These are phyloP conservation scores for Plagiodera versicolora DNA, from an alignment of 2,888 invertebrate genomes.

Conservation along the genomic window DNA sequence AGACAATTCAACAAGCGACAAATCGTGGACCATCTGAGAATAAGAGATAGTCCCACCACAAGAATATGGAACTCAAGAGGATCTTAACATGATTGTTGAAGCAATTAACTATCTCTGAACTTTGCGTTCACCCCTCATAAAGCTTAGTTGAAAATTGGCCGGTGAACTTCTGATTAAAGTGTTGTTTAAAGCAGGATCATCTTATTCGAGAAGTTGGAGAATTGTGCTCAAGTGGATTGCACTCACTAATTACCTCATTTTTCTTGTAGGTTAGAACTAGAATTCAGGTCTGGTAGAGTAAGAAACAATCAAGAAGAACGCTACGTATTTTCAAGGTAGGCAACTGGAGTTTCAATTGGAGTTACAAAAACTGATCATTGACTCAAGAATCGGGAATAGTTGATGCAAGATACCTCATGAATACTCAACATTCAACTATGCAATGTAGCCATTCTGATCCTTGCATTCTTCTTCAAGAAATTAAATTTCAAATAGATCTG, in stretches of 20 bases:
- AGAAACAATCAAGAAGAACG: neutral
- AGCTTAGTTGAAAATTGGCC: slow-evolving; percentile 21
- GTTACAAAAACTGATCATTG: too few species aligned
- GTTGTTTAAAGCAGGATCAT: neutral
- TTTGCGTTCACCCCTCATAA: slow-evolving; percentile 28
- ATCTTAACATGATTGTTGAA: slow-evolving; percentile 19
- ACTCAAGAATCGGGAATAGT: too few species aligned
- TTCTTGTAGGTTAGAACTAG: neutral
- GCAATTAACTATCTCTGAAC: slow-evolving; percentile 14
- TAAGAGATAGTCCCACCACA: slow-evolving; percentile 17
- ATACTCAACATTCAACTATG: too few species aligned
- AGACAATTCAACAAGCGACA: neutral
- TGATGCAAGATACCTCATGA: too few species aligned
- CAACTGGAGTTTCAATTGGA: too few species aligned
- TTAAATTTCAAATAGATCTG: too few species aligned
- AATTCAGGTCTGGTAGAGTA: too few species aligned
- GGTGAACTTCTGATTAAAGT: slow-evolving; percentile 20
- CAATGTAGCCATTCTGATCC: too few species aligned
- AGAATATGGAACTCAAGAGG: slow-evolving; percentile 16
- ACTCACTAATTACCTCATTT: neutral
- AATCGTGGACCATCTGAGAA: slow-evolving; percentile 6
- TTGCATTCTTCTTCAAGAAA: too few species aligned
- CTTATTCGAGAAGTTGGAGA: neutral
- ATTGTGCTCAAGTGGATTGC: neutral
- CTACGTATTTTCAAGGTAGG: too few species aligned